Evolutionary conservation across 2,888 invertebrate species (phyloP).

Genomic region (Drosophila stalkeri): DNA sequence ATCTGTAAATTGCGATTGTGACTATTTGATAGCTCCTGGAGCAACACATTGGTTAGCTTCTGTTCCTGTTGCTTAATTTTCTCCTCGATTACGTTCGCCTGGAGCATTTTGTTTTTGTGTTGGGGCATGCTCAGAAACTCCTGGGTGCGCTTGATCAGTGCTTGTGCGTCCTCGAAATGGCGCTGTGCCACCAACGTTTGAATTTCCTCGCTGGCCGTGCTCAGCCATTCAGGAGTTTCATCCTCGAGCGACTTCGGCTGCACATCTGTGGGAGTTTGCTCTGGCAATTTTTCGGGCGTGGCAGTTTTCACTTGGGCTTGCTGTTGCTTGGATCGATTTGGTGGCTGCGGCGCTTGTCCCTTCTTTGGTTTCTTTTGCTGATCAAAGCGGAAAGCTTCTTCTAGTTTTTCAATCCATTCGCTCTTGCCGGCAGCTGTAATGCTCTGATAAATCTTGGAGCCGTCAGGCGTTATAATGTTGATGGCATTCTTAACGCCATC

Average conservation of each 20-base stretch:
- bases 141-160: constrained; percentile 90
- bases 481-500: constrained; percentile 96
- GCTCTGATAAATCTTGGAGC: constrained; percentile 96
- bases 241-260: constrained; percentile 79
- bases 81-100: constrained; percentile 70
- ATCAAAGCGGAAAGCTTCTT: constrained; percentile 94
- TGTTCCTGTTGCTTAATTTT: constrained; percentile 90
- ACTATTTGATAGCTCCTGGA: constrained; percentile 94
- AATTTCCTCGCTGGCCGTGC: constrained; percentile 96
- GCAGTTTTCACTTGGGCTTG: constrained; percentile 36
- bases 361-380: constrained; percentile 85
- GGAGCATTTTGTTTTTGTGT: constrained; percentile 77
- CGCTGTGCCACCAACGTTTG: constrained; percentile 98
- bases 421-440: constrained; percentile 91
- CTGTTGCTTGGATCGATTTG: constrained; percentile 66
- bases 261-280: constrained; percentile 61
- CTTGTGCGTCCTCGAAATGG: constrained; percentile 96
- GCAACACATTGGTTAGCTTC: constrained; percentile 93
- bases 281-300: constrained; percentile 57
- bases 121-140: constrained; percentile 85
- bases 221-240: constrained; percentile 92
- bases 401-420: constrained; percentile 97
- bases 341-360: constrained; percentile 85
- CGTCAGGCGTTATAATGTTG: constrained; percentile 97
- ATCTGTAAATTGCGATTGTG: constrained; percentile 96